Percentiles rank a stretch among this genome's conserved stretches.
phyloP scores from a whole-genome alignment of 2,113 vertebrate species.

The Salvelinus alpinus region DNA sequence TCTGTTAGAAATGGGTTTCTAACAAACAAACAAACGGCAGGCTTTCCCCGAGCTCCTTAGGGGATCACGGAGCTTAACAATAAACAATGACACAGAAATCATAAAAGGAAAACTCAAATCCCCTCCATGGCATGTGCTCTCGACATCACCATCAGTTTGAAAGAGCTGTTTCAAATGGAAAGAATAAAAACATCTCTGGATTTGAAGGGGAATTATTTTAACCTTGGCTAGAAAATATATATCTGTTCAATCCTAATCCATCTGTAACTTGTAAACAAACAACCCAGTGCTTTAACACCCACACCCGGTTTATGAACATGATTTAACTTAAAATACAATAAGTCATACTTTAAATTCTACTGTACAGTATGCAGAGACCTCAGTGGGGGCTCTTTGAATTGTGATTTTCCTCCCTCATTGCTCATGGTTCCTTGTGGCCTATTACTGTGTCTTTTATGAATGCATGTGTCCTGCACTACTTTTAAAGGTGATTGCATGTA shows the following conservation, averaged over 20 bases:
- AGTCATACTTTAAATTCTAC: conserved; percentile 12
- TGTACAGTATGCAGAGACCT: conserved; percentile 14
- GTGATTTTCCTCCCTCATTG: conserved; percentile 23
- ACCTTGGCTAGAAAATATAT: conserved; percentile 42
- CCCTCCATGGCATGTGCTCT: conserved; percentile 50
- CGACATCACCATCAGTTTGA: conserved; percentile 49
- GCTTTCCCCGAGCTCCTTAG: conserved; percentile 50
- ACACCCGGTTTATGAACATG: background rate
- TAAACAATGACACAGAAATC: conserved; percentile 58
- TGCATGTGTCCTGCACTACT: conserved; percentile 38
- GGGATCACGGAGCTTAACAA: conserved; percentile 50
- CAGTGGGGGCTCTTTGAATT: conserved; percentile 13
- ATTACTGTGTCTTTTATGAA: conserved; percentile 22
- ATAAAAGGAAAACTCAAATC: conserved; percentile 62
- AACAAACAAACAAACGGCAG: conserved; percentile 69
- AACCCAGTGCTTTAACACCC: conserved; percentile 41
- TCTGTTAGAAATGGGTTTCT: conserved; percentile 62
- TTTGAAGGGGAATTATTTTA: conserved; percentile 57
- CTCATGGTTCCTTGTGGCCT: conserved; percentile 10
- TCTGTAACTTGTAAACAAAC: conserved; percentile 59
- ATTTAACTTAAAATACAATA: conserved; percentile 41
- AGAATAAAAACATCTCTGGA: conserved; percentile 50
- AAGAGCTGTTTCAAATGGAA: conserved; percentile 36
- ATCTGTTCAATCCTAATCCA: conserved; percentile 56
- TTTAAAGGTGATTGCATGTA: conserved; percentile 43